These are phyloP conservation scores for Pseudococcus jackbeardsleyi DNA, from an alignment of 2,888 invertebrate genomes.

Conservation along the genomic window DNA sequence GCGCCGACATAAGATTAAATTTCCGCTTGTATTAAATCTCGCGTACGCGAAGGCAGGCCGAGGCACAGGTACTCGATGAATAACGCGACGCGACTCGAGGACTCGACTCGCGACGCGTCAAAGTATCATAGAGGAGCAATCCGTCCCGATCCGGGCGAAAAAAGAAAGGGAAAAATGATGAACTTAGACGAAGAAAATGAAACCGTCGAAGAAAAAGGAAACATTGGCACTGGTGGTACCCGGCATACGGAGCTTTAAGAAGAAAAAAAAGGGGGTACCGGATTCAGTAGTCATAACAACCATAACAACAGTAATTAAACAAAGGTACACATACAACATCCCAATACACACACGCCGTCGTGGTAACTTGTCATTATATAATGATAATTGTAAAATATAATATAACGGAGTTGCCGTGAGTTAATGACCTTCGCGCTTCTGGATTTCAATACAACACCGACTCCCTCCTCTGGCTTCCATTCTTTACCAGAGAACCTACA, in stretches of 20 bases:
- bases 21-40: background rate
- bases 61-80: background rate
- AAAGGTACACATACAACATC: conserved; percentile 28
- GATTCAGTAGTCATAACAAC: conserved; percentile 47
- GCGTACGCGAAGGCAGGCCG: background rate
- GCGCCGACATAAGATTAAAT: conserved; percentile 19
- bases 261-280: conserved; percentile 7
- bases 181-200: conserved; percentile 3
- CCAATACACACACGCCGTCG: conserved; percentile 39
- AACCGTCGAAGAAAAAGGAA: background rate
- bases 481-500: conserved; percentile 13
- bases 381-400: conserved; percentile 55
- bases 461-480: background rate
- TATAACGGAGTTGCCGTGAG: conserved; percentile 59
- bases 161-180: conserved; percentile 1
- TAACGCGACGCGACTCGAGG: background rate
- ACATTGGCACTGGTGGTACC: conserved; percentile 6
- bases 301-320: conserved; percentile 51
- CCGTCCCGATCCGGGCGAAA: background rate
- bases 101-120: background rate
- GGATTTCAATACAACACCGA: conserved; percentile 38
- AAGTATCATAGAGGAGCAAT: background rate
- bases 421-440: conserved; percentile 63
- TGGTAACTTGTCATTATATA: conserved; percentile 48
- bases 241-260: background rate